Evolutionary conservation across 2,888 invertebrate genomes (phyloP).

Genomic region (Drosophila siamana): DNA sequence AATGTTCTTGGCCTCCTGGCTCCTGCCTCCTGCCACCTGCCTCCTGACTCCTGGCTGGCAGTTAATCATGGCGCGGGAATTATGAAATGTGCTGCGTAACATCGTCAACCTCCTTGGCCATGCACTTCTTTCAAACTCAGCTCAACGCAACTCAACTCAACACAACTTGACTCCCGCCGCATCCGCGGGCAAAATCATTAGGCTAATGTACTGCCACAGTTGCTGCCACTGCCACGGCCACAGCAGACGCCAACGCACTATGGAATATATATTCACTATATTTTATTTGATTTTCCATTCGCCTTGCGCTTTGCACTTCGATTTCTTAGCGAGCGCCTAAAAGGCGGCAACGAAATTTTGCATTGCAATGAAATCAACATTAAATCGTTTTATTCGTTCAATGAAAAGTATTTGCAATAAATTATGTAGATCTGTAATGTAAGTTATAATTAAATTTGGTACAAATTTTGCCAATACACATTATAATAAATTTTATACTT

Average conservation of each 20-base stretch:
- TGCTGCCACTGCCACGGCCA: too few relatives aligned
- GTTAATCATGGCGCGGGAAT: conserved; percentile 73
- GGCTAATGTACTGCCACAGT: conserved; percentile 73
- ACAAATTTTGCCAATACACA: too few relatives aligned
- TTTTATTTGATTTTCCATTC: background rate
- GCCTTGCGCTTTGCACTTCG: too few relatives aligned
- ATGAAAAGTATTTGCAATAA: too few relatives aligned
- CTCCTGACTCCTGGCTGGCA: conserved; percentile 5
- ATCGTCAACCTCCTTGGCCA: conserved; percentile 42
- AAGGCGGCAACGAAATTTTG: too few relatives aligned
- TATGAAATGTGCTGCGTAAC: conserved; percentile 78
- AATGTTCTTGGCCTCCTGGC: conserved; percentile 12
- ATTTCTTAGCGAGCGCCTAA: too few relatives aligned
- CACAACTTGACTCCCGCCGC: background rate
- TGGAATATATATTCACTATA: conserved; percentile 11
- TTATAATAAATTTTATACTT: too few relatives aligned
- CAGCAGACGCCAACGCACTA: conserved; percentile 26
- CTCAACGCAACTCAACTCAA: conserved; percentile 1
- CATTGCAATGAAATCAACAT: background rate
- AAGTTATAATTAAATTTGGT: too few relatives aligned
- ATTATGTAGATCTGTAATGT: too few relatives aligned
- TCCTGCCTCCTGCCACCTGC: background rate
- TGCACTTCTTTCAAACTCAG: conserved; percentile 34
- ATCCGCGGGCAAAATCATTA: conserved; percentile 64
- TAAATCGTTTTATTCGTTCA: too few relatives aligned